A percentile compares a stretch with the other conserved stretches of the same genome.
phyloP scores from a whole-genome alignment of 2,888 invertebrate species.

The Electrophaes corylata region DNA sequence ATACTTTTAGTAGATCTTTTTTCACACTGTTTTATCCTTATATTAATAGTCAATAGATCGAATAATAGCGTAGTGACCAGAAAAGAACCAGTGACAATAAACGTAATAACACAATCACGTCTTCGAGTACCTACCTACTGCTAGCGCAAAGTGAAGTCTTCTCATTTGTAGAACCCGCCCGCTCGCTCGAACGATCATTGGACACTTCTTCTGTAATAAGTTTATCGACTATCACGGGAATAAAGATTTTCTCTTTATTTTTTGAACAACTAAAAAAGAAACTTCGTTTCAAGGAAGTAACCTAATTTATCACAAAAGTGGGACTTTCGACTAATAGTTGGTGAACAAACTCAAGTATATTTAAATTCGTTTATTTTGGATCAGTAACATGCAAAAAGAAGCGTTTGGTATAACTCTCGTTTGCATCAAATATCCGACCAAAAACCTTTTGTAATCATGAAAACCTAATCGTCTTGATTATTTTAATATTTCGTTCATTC shows the following conservation, averaged over 20 bases:
- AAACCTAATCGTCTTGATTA: too few species aligned
- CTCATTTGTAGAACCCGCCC: constrained; percentile 65
- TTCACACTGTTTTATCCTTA: too few species aligned
- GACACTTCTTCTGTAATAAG: constrained; percentile 67
- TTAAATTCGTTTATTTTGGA: too few species aligned
- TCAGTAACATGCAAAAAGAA: too few species aligned
- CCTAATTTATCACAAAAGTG: constrained; percentile 9
- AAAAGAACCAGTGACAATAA: constrained; percentile 1
- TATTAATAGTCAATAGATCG: background rate
- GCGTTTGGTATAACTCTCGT: too few species aligned
- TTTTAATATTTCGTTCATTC: too few species aligned
- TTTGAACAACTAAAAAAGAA: constrained; percentile 22
- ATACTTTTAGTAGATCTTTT: too few species aligned
- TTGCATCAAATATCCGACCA: too few species aligned
- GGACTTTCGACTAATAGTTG: background rate
- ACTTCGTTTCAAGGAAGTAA: constrained; percentile 3
- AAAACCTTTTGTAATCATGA: too few species aligned
- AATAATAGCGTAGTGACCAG: background rate
- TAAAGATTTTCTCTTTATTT: constrained; percentile 48
- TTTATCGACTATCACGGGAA: constrained; percentile 62
- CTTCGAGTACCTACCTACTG: constrained; percentile 13
- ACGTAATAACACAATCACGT: constrained; percentile 13
- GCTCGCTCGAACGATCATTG: constrained; percentile 59
- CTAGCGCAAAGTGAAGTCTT: constrained; percentile 46
- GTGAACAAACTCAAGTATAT: too few species aligned